Base-by-base conservation (phyloP, 2,797 vertebrate genomes). In the Sebastes alutus region DNA sequence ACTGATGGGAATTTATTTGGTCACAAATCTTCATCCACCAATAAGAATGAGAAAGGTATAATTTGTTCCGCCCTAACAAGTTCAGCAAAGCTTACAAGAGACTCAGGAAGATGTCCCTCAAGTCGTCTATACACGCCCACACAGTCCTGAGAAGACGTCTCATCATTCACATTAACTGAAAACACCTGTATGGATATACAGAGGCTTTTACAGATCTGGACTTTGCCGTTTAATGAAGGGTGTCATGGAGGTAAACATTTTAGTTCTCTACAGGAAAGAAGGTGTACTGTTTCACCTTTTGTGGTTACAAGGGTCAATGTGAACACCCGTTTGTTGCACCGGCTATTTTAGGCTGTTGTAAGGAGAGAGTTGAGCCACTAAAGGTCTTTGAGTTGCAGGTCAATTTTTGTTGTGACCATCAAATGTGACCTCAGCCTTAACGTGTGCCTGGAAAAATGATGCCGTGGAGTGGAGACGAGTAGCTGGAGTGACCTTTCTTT, bases 391-490 rank as follows among this genome's bases (percentile, higher is more conserved):
- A 42, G 38, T 42, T 16, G 0, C 38, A 42, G 38, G 38, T 42
- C 38, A 42, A 16, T 60, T 49, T 72, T 38, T 77, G 60, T 64
- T 68, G 4, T 67, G 49, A 54, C 83, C 59, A 42, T 73, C 59
- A 35, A 61, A 73, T 27, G 46, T 23, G 62, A 75, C 64, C 76
- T 72, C 56, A 71, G 65, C n/a, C 23, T 60, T 2, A 72, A 49
- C n/a, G 23, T 32, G 42, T 29, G 71, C 29, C 63, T n/a, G 63
- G 32, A 78, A 66, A 77, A 84, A 25, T 25, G 11, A 78, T 0
- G 3, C 20, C 7, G 2, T 67, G 62, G 63, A 75, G 70, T 55
- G 46, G 16, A 20, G 18, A 62, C 25, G 9, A 75, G 60, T 35
- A 73, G 72, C 59, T 61, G 69, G 14, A 42, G n/a, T 13, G 58